Percentiles rank a stretch among this genome's conserved stretches.
phyloP scores from a whole-genome alignment of 2,888 invertebrate genomes.

The Zele albiditarsus region DNA sequence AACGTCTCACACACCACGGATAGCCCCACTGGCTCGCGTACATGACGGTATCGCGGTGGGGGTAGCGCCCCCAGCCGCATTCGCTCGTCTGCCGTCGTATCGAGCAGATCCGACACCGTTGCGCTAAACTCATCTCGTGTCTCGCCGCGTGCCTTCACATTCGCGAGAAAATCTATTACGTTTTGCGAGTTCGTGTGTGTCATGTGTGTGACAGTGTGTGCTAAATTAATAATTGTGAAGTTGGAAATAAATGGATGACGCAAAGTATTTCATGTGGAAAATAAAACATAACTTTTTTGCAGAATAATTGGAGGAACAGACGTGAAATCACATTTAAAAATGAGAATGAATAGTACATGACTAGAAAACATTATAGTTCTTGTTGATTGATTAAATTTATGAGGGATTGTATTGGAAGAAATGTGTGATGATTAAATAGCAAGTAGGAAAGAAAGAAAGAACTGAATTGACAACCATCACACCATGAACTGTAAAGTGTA shows the following conservation, averaged over 20 bases:
- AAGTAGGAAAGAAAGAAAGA: neutral
- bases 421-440: neutral
- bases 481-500: no score
- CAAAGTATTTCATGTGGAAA: neutral
- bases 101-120: constrained; percentile 60
- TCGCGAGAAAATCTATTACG: constrained; percentile 18
- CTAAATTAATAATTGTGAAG: neutral
- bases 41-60: constrained; percentile 56
- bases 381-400: no score
- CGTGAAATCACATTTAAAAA: no score
- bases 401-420: neutral
- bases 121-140: constrained; percentile 45
- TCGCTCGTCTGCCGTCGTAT: constrained; percentile 71
- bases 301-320: no score
- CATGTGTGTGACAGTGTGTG: constrained; percentile 8
- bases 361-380: no score
- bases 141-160: constrained; percentile 54
- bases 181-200: neutral
- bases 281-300: constrained; percentile 1
- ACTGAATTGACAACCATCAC: neutral
- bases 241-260: constrained; percentile 15
- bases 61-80: constrained; percentile 66
- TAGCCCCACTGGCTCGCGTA: constrained; percentile 44
- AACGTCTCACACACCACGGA: constrained; percentile 38
- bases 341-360: no score